Percentiles rank a stretch among this genome's conserved stretches.
Conservation (phyloP, 2,888 invertebrate genomes). For the Microctonus aethiopoides region DNA sequence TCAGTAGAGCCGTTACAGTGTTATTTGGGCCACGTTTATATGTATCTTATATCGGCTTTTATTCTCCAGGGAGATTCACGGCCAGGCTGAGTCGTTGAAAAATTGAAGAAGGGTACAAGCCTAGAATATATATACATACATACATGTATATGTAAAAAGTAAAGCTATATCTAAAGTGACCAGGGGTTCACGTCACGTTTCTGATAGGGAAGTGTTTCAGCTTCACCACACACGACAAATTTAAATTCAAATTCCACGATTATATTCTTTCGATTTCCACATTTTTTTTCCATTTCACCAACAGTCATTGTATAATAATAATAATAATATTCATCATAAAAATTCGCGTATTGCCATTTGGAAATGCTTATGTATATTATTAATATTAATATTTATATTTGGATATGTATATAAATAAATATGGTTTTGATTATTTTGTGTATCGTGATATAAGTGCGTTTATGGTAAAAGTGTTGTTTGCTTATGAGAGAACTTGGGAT, state of each 20-base stretch:
- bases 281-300: slow-evolving; percentile 14
- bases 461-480: too few relatives aligned
- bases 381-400: too few relatives aligned
- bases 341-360: too few relatives aligned
- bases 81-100: slow-evolving; percentile 57
- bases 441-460: too few relatives aligned
- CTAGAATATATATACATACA: slow-evolving; percentile 5
- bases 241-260: slow-evolving; percentile 62
- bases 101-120: slow-evolving; percentile 57
- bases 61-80: slow-evolving; percentile 32
- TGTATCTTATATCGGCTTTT: slow-evolving; percentile 24
- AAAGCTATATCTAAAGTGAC: slow-evolving; percentile 65
- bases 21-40: neutral
- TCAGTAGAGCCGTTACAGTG: neutral
- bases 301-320: neutral
- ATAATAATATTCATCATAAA: too few relatives aligned
- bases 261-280: slow-evolving; percentile 10
- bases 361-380: too few relatives aligned
- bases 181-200: slow-evolving; percentile 53
- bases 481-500: too few relatives aligned
- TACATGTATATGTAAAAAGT: neutral
- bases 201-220: slow-evolving; percentile 42
- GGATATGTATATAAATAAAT: too few relatives aligned
- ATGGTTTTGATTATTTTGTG: too few relatives aligned
- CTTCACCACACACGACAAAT: slow-evolving; percentile 49